phyloP scores from a whole-genome alignment of 2,888 invertebrate species.

The Mythimna ferrago region DNA sequence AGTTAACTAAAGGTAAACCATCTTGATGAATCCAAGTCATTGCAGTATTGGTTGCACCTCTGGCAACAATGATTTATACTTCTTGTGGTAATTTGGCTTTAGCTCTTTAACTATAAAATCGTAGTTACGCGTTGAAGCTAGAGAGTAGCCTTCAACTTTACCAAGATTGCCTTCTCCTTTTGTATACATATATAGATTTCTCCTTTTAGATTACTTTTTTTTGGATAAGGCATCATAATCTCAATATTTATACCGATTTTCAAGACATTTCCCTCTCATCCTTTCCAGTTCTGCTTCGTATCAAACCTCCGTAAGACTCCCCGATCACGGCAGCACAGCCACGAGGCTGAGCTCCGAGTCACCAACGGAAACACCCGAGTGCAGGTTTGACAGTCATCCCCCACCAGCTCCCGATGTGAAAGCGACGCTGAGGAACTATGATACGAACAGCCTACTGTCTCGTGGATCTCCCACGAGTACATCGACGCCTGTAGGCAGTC shows the following conservation, averaged over 20 bases:
- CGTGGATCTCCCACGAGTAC: constrained; percentile 86
- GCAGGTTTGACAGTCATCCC: constrained; percentile 84
- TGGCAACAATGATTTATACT: too few species aligned
- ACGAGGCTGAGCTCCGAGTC: constrained; percentile 82
- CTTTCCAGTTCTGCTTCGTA: constrained; percentile 83
- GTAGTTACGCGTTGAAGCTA: too few species aligned
- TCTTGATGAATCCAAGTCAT: too few species aligned
- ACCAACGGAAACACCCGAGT: constrained; percentile 87
- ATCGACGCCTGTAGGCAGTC: constrained; percentile 62
- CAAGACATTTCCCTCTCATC: not conserved
- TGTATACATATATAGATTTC: too few species aligned
- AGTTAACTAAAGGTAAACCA: too few species aligned
- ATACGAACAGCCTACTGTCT: constrained; percentile 79
- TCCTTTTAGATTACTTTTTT: too few species aligned
- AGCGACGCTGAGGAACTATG: constrained; percentile 74
- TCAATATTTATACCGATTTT: not conserved
- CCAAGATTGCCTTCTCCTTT: too few species aligned
- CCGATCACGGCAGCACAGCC: constrained; percentile 73
- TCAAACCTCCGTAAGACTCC: constrained; percentile 84
- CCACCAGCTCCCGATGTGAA: constrained; percentile 71
- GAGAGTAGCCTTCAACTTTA: too few species aligned
- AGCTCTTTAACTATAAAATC: too few species aligned
- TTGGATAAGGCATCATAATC: too few species aligned
- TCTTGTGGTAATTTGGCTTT: too few species aligned
- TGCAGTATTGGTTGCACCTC: too few species aligned